phyloP scores from a whole-genome alignment of 2,797 vertebrate species.

The Phalloptychus januarius region DNA sequence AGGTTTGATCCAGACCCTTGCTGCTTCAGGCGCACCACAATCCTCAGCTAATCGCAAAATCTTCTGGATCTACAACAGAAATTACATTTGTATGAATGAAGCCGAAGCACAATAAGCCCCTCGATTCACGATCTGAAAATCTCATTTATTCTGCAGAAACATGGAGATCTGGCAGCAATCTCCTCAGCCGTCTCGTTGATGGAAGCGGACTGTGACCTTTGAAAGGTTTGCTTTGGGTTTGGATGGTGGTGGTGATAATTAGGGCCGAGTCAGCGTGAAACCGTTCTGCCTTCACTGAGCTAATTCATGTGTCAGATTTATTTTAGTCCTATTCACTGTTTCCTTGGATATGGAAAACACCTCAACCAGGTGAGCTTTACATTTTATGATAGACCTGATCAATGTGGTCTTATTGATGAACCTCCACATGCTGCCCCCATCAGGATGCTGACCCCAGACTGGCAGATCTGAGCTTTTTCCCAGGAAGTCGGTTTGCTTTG shows the following conservation, averaged over 20 bases:
- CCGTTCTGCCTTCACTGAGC: constrained; percentile 15
- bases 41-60: constrained; percentile 55
- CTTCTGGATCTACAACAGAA: constrained; percentile 44
- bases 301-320: constrained; percentile 12
- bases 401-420: constrained; percentile 56
- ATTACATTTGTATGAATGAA: constrained; percentile 52
- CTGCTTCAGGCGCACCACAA: constrained; percentile 12
- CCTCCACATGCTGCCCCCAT: constrained; percentile 30
- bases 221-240: constrained; percentile 49
- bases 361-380: constrained; percentile 23
- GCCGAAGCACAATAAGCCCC: constrained; percentile 34
- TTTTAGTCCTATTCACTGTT: constrained; percentile 9
- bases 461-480: constrained; percentile 23
- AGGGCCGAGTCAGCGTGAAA: constrained; percentile 35
- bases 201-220: constrained; percentile 64
- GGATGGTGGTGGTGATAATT: constrained; percentile 28
- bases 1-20: constrained; percentile 34
- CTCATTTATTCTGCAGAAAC: constrained; percentile 51
- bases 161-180: constrained; percentile 43
- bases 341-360: constrained; percentile 10
- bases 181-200: constrained; percentile 50
- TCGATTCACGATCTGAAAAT: constrained; percentile 51
- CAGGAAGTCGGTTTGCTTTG: constrained; percentile 32
- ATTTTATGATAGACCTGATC: constrained; percentile 41
- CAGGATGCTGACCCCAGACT: constrained; percentile 57